phyloP scores from a whole-genome alignment of 1,140 invertebrate genomes.

The Drosophila equinoxialis region DNA sequence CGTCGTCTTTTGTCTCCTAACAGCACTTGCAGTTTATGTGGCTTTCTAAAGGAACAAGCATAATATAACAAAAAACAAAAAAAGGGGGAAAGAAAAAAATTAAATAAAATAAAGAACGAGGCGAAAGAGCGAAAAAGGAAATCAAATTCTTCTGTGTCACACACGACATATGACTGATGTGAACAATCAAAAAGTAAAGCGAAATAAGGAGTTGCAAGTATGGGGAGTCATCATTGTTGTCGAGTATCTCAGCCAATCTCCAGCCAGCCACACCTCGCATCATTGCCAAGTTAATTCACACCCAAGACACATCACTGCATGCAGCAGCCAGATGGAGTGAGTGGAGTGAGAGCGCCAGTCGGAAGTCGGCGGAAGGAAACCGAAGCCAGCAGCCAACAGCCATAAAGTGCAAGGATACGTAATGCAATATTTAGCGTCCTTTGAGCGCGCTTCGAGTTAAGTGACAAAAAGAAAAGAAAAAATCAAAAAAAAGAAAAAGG shows the following conservation, averaged over 20 bases:
- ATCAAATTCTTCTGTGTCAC: conserved; percentile 41
- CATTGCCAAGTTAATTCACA: conserved; percentile 46
- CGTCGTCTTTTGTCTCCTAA: conserved; percentile 25
- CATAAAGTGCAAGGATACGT: conserved; percentile 80
- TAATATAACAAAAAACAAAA: conserved; percentile 12
- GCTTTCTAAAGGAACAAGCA: conserved; percentile 25
- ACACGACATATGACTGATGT: conserved; percentile 47
- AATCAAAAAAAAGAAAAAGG: neutral
- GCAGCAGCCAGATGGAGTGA: neutral
- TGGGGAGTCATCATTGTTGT: conserved; percentile 20
- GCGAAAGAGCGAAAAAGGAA: neutral
- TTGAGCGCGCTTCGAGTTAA: conserved; percentile 72
- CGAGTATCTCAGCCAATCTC: conserved; percentile 13
- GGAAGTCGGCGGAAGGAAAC: conserved; percentile 13
- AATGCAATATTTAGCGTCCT: conserved; percentile 79
- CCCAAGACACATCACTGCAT: conserved; percentile 15
- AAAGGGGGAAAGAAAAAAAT: neutral
- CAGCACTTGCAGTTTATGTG: conserved; percentile 56
- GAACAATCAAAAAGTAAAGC: conserved; percentile 1
- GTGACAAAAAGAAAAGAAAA: conserved; percentile 59
- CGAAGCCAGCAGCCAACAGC: conserved; percentile 30
- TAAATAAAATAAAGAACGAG: conserved; percentile 22
- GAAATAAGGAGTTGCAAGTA: neutral
- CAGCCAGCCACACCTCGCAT: conserved; percentile 28
- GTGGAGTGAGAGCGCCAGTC: conserved; percentile 3